Percentiles rank a stretch among this genome's conserved stretches.
These are phyloP conservation scores for Panurus biarmicus DNA, from an alignment of 2,113 vertebrate genomes.

Conservation along the genomic window DNA sequence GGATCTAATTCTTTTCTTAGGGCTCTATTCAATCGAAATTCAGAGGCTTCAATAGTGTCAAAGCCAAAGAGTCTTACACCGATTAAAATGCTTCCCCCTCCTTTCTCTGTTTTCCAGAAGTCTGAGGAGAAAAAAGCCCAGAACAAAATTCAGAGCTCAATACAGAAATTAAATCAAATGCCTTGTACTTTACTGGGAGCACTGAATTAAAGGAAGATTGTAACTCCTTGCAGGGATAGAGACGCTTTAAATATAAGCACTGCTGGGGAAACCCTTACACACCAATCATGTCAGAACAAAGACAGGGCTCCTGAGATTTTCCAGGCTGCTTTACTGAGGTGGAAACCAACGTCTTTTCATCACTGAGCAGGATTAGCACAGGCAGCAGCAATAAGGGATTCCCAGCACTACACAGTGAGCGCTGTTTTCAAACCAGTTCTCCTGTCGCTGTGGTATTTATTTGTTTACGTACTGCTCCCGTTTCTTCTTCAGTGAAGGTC, in stretches of 20 bases:
- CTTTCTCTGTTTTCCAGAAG: not conserved
- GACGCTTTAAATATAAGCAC: not conserved
- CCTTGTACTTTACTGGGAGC: not conserved
- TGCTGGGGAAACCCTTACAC: not conserved
- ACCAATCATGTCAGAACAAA: not conserved
- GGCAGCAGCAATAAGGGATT: not conserved
- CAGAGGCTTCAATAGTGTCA: constrained; percentile 40
- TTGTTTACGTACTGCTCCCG: not conserved
- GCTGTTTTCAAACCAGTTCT: not conserved
- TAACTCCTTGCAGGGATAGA: not conserved
- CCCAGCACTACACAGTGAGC: fast-evolving
- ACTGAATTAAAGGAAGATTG: not conserved
- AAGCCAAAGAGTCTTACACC: constrained; percentile 31
- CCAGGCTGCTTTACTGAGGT: not conserved
- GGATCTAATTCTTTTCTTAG: constrained; percentile 59
- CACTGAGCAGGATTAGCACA: not conserved
- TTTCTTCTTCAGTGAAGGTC: not conserved
- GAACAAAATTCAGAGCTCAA: not conserved
- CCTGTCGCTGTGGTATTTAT: not conserved
- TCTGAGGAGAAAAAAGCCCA: not conserved
- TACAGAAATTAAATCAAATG: not conserved
- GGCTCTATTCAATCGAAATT: constrained; percentile 56
- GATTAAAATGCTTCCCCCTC: constrained; percentile 29
- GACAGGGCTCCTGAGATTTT: not conserved
- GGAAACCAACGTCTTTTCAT: not conserved